Evolutionary conservation across 2,113 vertebrate genomes (phyloP).

Genomic region (Centropus unirufus): DNA sequence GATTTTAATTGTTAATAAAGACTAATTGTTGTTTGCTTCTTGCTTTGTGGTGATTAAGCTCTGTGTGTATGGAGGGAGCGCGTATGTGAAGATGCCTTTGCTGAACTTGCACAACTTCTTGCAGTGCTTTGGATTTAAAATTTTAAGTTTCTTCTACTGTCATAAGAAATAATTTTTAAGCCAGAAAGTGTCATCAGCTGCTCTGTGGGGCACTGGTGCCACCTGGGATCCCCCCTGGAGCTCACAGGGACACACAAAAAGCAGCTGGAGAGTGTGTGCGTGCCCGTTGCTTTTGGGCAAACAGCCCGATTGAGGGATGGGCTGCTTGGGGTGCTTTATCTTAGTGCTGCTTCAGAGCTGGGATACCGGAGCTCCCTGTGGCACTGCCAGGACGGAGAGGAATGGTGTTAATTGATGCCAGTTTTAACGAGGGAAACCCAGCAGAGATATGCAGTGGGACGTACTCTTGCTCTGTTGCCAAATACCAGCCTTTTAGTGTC

Average conservation of each 20-base stretch:
- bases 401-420: accelerated
- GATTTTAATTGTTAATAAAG: neutral
- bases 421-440: neutral
- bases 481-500: neutral
- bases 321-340: neutral
- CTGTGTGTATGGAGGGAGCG: neutral
- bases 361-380: accelerated
- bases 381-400: neutral
- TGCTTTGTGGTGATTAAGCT: neutral
- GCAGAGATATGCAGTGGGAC: neutral
- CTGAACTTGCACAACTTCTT: neutral
- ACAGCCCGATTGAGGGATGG: neutral
- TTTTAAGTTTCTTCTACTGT: accelerated
- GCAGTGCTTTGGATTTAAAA: neutral
- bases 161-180: neutral
- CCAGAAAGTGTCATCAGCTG: accelerated
- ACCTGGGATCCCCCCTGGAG: accelerated
- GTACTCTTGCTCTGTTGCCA: neutral
- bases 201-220: accelerated
- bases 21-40: neutral
- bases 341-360: accelerated
- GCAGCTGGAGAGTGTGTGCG: accelerated
- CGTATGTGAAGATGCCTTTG: neutral
- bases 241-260: accelerated
- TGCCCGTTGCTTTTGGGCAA: neutral